Conservation (phyloP, 2,797 vertebrate genomes). For the Prunella strophiata region DNA sequence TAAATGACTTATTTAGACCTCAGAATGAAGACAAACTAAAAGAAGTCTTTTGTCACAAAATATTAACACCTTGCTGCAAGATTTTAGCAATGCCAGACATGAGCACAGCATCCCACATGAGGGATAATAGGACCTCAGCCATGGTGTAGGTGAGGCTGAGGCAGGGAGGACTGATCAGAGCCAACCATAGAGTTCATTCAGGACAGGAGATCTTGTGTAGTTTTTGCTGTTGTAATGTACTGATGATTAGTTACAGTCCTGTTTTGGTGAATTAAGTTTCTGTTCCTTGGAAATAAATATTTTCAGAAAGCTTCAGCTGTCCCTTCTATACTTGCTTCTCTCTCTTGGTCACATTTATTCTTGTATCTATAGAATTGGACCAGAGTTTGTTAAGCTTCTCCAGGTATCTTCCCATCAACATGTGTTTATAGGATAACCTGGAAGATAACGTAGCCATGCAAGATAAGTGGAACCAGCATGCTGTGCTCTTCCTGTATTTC, state of each 20-base stretch:
- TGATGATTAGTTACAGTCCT: background rate
- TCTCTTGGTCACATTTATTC: background rate
- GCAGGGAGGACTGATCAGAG: background rate
- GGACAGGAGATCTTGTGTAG: background rate
- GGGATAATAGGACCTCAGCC: background rate
- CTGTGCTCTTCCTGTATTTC: background rate
- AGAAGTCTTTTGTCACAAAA: background rate
- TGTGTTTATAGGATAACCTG: background rate
- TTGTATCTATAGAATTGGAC: background rate
- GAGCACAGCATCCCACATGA: background rate
- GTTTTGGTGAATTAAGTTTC: background rate
- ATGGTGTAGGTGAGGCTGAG: background rate
- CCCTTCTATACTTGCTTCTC: background rate
- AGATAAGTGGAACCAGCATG: background rate
- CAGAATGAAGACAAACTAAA: background rate
- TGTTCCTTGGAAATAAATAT: background rate
- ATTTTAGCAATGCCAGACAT: background rate
- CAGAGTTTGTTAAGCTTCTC: background rate
- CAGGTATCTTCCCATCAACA: background rate
- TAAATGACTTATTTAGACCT: background rate
- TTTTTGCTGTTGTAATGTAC: background rate
- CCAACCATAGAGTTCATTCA: background rate
- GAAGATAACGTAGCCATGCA: background rate
- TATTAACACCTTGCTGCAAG: background rate
- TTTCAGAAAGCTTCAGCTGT: background rate